Percentiles rank a stretch among this genome's conserved stretches.
Conservation (phyloP, 1,140 invertebrate genomes). For the Zeugodacus cucurbitae region DNA sequence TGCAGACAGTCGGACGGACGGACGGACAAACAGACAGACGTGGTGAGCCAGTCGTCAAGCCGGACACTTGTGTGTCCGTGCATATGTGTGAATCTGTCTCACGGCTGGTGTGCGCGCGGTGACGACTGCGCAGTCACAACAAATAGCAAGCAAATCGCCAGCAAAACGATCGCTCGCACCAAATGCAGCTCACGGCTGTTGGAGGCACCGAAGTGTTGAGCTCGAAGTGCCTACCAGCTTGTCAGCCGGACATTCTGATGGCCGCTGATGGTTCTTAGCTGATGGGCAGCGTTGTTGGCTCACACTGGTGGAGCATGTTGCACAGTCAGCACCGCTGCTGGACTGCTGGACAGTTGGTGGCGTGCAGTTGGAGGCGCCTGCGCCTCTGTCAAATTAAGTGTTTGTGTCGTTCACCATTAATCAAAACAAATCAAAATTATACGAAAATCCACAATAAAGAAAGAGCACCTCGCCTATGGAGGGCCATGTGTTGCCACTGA, state of each 20-base stretch:
- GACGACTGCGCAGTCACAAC: slow-evolving; percentile 28
- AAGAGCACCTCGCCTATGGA: slow-evolving; percentile 48
- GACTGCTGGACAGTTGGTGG: neutral
- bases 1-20: neutral
- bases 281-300: slow-evolving; percentile 3
- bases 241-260: slow-evolving; percentile 23
- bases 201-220: slow-evolving; percentile 32
- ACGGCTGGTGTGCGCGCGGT: slow-evolving; percentile 37
- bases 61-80: neutral
- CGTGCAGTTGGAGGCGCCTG: slow-evolving; percentile 59
- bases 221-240: slow-evolving; percentile 26
- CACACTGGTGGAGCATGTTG: neutral
- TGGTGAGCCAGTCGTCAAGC: neutral
- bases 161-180: neutral
- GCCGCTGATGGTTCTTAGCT: slow-evolving; percentile 41
- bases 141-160: neutral
- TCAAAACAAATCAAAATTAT: slow-evolving; percentile 55
- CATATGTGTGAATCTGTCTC: slow-evolving; percentile 30
- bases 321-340: neutral
- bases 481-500: slow-evolving; percentile 48
- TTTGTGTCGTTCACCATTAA: slow-evolving; percentile 65
- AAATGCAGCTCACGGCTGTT: neutral
- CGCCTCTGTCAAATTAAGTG: slow-evolving; percentile 65
- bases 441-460: slow-evolving; percentile 40
- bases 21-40: neutral